Evolutionary conservation across 2,113 vertebrate genomes (phyloP), one percentile per base, ranked within the genome.

Genomic region (Octodon degus): DNA sequence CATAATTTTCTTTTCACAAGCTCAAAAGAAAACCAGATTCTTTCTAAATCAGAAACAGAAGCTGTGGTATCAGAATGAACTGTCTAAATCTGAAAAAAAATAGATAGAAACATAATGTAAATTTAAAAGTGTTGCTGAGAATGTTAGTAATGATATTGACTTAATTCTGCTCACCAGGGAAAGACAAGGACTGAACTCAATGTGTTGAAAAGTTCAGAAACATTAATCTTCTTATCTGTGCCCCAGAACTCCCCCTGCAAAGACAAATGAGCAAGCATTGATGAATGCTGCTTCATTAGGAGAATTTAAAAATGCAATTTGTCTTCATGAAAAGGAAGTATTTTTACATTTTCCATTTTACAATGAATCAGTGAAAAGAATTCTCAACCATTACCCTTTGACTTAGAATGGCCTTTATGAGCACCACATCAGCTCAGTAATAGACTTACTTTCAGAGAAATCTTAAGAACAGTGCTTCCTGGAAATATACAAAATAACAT

Each of bases 231-330:
- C 98, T 98, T 98, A 98, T 98, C 98, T 96, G 50, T 97, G 95
- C 97, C 96, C 96, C 95, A 97, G 97, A 98, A 98, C 92, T 98
- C 97, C 97, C 92, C 97, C 94, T 97, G 94, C 96, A 98, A 98
- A 98, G 98, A 98, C 97, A 98, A 97, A 98, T 98, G 98, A 98
- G 98, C 93, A 96, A 97, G 97, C 80, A 93, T 97, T 98, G 98
- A 98, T 98, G 97, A 98, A 98, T 98, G 96, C 93, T 96, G 96
- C 97, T 98, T 99, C 98, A 98, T 99, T 98, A 99, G 86, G 77
- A 98, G 98, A 98, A 98, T 98, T 98, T 98, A 97, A 98, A 98
- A 98, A 98, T 97, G 97, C 79, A 98, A 98, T 98, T 98, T 98
- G 96, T 98, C 98, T 98, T 98, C 97, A 98, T 98, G 98, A 98